These are phyloP conservation scores for Prorops nasuta DNA, from an alignment of 1,140 invertebrate species.

Conservation along the genomic window DNA sequence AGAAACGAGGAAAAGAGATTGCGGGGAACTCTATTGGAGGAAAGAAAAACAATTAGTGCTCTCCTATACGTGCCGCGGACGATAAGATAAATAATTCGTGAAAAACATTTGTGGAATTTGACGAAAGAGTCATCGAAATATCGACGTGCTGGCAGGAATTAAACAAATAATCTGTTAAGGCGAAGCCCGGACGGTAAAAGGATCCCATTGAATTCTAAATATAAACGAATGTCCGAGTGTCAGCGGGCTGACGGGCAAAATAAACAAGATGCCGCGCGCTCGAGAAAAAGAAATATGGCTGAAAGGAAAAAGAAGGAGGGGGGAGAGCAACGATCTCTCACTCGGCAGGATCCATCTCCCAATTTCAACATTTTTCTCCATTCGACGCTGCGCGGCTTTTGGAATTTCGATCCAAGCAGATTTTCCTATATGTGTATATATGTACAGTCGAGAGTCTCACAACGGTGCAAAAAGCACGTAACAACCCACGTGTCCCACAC, in stretches of 20 bases:
- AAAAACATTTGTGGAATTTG: background rate
- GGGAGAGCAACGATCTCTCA: background rate
- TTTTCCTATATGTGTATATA: no score
- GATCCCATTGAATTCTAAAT: slow-evolving; percentile 58
- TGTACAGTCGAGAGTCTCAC: no score
- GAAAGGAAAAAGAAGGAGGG: slow-evolving; percentile 1
- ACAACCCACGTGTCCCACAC: background rate
- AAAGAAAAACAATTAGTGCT: background rate
- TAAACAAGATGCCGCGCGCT: slow-evolving; percentile 52
- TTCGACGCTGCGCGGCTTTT: background rate
- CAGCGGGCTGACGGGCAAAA: slow-evolving; percentile 55
- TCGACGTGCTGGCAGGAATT: slow-evolving; percentile 41
- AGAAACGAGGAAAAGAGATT: no score
- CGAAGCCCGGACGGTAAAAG: slow-evolving; percentile 49
- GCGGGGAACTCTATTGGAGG: no score
- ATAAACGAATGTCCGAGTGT: slow-evolving; percentile 58
- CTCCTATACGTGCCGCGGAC: no score
- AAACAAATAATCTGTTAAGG: slow-evolving; percentile 52
- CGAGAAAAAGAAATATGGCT: slow-evolving; percentile 12
- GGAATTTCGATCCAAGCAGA: background rate
- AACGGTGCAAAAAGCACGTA: no score
- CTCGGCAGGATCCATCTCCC: background rate
- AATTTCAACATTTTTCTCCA: no score
- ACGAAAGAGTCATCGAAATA: slow-evolving; percentile 15
- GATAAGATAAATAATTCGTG: no score